phyloP scores from a whole-genome alignment of 2,113 vertebrate species.

The Campylomormyrus numenius region DNA sequence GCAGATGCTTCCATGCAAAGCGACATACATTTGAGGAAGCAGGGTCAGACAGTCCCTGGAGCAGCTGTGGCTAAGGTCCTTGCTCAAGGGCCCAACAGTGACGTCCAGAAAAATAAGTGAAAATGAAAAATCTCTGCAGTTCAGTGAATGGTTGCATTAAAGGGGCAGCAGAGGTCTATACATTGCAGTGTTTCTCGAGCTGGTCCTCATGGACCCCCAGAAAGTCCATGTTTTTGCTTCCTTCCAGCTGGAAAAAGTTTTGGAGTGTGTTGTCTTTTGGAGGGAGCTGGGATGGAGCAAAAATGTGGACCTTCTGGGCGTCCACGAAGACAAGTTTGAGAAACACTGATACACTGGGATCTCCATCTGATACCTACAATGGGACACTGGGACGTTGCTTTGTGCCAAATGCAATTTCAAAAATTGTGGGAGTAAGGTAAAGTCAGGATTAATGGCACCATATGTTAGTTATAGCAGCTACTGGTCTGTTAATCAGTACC shows the following conservation, averaged over 20 bases:
- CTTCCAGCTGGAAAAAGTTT: background rate
- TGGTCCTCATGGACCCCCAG: background rate
- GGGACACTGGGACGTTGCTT: background rate
- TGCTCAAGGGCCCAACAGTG: background rate
- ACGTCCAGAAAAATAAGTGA: background rate
- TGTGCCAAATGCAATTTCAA: background rate
- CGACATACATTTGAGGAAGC: background rate
- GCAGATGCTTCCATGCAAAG: background rate
- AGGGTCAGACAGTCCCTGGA: background rate
- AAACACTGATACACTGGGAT: background rate
- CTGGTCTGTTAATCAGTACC: background rate
- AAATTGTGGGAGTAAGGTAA: background rate
- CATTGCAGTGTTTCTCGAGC: background rate
- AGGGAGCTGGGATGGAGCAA: background rate
- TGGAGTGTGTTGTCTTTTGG: background rate
- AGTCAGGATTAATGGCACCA: background rate
- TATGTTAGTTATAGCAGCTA: background rate
- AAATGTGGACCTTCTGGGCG: background rate
- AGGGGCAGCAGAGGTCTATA: background rate
- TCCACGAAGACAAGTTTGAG: background rate
- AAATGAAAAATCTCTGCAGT: background rate
- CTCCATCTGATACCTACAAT: background rate
- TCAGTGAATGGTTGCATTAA: background rate
- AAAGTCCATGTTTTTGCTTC: background rate
- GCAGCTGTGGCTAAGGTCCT: background rate